Evolutionary conservation across 1,140 invertebrate genomes (phyloP).

Genomic region (Doryteuthis pealeii): DNA sequence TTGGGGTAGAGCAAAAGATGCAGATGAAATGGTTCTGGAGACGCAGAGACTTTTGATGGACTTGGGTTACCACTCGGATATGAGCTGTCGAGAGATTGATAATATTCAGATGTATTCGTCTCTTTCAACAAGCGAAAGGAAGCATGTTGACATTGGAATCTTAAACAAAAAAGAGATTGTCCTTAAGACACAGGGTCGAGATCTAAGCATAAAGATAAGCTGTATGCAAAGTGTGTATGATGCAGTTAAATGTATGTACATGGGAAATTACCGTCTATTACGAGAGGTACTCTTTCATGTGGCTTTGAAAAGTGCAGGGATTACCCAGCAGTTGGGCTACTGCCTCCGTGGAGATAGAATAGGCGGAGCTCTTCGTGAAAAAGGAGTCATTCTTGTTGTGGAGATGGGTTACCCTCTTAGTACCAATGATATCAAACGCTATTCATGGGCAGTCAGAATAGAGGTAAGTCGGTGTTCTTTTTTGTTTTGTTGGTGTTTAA

Average conservation of each 20-base stretch:
- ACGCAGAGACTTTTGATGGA: slow-evolving; percentile 28
- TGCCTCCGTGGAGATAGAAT: slow-evolving; percentile 40
- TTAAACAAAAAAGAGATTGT: slow-evolving; percentile 23
- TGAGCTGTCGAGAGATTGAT: slow-evolving; percentile 42
- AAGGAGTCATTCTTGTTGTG: slow-evolving; percentile 36
- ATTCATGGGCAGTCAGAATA: background rate
- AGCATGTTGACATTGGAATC: slow-evolving; percentile 32
- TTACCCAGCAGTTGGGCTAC: slow-evolving; percentile 33
- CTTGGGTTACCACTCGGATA: slow-evolving; percentile 28
- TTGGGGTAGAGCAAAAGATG: slow-evolving; percentile 32
- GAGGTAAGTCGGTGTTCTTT: background rate
- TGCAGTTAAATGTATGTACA: slow-evolving; percentile 34
- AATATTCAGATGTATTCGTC: slow-evolving; percentile 22
- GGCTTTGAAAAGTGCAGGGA: slow-evolving; percentile 29
- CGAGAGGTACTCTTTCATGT: slow-evolving; percentile 33
- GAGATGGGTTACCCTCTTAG: slow-evolving; percentile 31
- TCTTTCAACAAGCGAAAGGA: slow-evolving; percentile 26
- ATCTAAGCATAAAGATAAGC: slow-evolving; percentile 36
- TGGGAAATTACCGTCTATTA: slow-evolving; percentile 39
- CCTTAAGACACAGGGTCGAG: slow-evolving; percentile 36
- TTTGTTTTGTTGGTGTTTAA: no score
- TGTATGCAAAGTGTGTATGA: slow-evolving; percentile 41
- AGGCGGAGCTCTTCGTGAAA: slow-evolving; percentile 30
- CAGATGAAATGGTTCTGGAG: slow-evolving; percentile 35
- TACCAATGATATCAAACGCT: background rate